phyloP scores from a whole-genome alignment of 2,797 vertebrate genomes.

The Trachurus trachurus region DNA sequence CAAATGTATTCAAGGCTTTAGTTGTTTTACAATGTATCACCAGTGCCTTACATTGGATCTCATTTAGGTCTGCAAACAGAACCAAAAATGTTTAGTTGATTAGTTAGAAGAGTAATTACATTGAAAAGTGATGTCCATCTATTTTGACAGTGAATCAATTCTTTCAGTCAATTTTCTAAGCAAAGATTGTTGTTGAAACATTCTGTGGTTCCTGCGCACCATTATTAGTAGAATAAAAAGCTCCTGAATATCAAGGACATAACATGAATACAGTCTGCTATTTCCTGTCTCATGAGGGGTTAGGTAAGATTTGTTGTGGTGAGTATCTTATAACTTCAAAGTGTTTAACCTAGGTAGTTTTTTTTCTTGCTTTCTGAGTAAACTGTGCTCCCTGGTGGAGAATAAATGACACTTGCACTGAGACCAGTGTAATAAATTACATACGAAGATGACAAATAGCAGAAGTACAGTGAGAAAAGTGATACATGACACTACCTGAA shows the following conservation, averaged over 20 bases:
- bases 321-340: neutral
- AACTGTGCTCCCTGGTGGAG: conserved; percentile 56
- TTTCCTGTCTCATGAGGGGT: neutral
- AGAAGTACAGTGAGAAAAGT: neutral
- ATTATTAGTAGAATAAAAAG: too few relatives aligned
- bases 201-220: too few relatives aligned
- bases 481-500: neutral
- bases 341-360: neutral
- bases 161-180: too few relatives aligned
- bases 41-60: too few relatives aligned
- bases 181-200: too few relatives aligned
- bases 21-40: too few relatives aligned
- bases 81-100: too few relatives aligned
- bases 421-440: neutral
- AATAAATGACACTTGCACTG: conserved; percentile 10
- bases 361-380: conserved; percentile 25
- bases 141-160: too few relatives aligned
- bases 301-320: neutral
- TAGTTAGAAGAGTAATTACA: too few relatives aligned
- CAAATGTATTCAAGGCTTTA: too few relatives aligned
- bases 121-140: too few relatives aligned
- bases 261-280: neutral
- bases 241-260: neutral
- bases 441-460: neutral
- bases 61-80: too few relatives aligned